Base-by-base conservation (phyloP, 2,797 vertebrate genomes). In the Xenops minutus region DNA sequence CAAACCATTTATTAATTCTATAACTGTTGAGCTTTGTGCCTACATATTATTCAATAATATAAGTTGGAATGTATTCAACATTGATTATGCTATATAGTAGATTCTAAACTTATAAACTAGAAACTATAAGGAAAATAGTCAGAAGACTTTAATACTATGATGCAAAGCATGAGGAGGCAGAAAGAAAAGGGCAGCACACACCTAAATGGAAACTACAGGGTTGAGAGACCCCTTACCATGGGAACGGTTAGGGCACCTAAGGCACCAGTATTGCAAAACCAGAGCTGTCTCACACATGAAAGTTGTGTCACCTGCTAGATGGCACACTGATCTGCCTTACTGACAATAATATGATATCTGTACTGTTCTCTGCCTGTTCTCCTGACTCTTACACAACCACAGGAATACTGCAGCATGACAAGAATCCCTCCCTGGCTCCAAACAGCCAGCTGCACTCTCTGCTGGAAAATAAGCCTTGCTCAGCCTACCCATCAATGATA, bases 21-120 rank as follows among this genome's bases (percentile, higher is more conserved):
- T 20, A 9, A 29, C 15, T 9, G 5, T 18, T 34, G 10, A 62
- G 10, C 1, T 73, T 69, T 66, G 15, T 36, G 21, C 7, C 7
- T 66, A 15, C 14, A 4, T n/a, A 19, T 36, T n/a, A 22, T 44
- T 77, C 26, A 62, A 8, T 41, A 24, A 20, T 20, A 41, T 41
- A 41, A 62, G 36, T 66, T 23, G 26, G 5, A 74, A 21, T 12
- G 5, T 34, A 32, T 12, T 26, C 16, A 30, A 51, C 8, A 27
- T 15, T 20, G 39, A 13, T 34, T 15, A 17, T 0, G 0, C n/a
- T 8, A 17, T 15, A 22, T 30, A 32, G 19, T 17, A 34, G 12
- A 16, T 12, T 51, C 9, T 27, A 63, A 51, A 1, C 10, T 39
- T n/a, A 8, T 24, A 41, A 85, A 49, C 5, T 24, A 24, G 10